phyloP scores from a whole-genome alignment of 2,888 invertebrate species.

The Pheosia gnoma region DNA sequence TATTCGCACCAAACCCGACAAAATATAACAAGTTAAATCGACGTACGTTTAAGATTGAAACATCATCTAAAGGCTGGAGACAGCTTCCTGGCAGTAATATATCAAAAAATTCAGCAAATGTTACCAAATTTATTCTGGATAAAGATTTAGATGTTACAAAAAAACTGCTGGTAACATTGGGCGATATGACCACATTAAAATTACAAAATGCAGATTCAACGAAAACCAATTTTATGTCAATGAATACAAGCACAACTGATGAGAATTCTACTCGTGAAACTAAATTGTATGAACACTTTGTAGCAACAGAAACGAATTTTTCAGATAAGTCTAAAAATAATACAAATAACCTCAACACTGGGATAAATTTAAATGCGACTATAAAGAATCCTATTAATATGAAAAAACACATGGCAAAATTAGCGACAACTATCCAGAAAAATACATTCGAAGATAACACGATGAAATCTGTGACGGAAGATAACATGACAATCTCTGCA shows the following conservation, averaged over 20 bases:
- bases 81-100: not conserved
- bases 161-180: not conserved
- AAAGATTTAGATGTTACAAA: not conserved
- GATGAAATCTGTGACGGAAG: not conserved
- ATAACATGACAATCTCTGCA: too few species aligned
- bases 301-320: not conserved
- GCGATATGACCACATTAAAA: not conserved
- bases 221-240: not conserved
- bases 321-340: not conserved
- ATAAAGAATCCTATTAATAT: not conserved
- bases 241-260: not conserved
- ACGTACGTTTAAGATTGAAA: not conserved
- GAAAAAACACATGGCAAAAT: not conserved
- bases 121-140: not conserved
- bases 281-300: too few species aligned
- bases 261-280: not conserved
- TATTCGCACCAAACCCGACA: not conserved
- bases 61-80: not conserved
- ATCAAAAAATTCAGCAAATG: not conserved
- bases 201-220: not conserved
- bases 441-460: not conserved
- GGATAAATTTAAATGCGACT: not conserved
- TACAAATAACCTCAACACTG: not conserved
- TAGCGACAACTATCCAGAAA: not conserved
- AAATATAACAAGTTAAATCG: not conserved